Base-by-base conservation (phyloP, 2,888 invertebrate genomes). In the Lepidocyrtoides sp. region DNA sequence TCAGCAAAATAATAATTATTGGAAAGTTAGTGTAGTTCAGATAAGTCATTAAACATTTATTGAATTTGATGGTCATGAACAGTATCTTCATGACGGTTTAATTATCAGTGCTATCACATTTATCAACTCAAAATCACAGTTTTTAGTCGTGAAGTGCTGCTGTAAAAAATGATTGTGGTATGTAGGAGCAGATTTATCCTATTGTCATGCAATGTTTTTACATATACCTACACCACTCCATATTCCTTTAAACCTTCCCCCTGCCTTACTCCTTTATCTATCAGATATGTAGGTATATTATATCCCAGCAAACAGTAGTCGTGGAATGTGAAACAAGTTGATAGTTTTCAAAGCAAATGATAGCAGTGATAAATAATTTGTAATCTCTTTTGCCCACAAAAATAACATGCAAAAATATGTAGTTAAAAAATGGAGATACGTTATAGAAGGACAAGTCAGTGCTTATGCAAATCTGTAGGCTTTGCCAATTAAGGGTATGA, bases 401-500 rank as follows among this genome's bases (percentile, higher is more conserved):
- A 36, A 36, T 66, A 32, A 23, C 17, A 17, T 2, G 44, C 0
- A 36, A 41, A 44, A 44, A 2, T 41, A 10, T 23, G 14, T 14
- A 26, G 12, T 8, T 26, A 29, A 29, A 12, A 41, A 12, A 12
- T 44, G 12, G 8, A 12, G 29, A 29, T 63, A 63, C 20, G 29
- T 10, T n/a, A n/a, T n/a, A 63, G 4, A 0, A 26, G 8, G 20
- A 48, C n/a, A 54, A 29, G 20, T n/a, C n/a, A n/a, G n/a, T n/a
- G n/a, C n/a, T n/a, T n/a, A 72, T 41, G 44, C 10, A 72, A 75
- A 87, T 48, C 75, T 63, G 48, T n/a, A 36, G 63, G 79, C 72
- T 87, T 79, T 87, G 63, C 79, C 87, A 87, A 79, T 44, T 87
- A 26, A 48, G 44, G 79, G 79, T 77, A 87, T 66, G 79, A 48